phyloP scores from a whole-genome alignment of 64 coral and sea anemone genomes.

The Stichodactyla mertensii region DNA sequence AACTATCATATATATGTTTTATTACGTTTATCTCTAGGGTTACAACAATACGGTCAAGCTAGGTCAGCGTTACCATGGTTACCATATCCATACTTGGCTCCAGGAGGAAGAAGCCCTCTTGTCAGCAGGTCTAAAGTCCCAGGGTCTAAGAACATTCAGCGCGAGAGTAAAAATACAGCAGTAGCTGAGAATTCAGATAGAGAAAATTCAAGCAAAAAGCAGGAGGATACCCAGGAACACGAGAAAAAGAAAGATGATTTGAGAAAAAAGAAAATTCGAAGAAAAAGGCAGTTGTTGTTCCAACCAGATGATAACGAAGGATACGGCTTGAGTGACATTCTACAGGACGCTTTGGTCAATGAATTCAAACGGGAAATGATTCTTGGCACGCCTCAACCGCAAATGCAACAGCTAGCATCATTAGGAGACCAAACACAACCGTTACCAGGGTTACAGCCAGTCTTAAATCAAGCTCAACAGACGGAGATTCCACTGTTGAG shows the following conservation, averaged over 20 bases:
- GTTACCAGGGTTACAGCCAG: constrained; percentile 11
- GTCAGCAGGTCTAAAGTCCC: constrained; percentile 64
- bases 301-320: background rate
- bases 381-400: constrained; percentile 19
- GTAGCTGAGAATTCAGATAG: constrained; percentile 8
- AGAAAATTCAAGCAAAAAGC: background rate
- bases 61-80: background rate
- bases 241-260: background rate
- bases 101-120: constrained; percentile 1
- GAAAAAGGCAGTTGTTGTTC: background rate
- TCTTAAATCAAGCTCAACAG: background rate
- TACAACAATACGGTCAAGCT: background rate
- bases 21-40: background rate
- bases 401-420: background rate
- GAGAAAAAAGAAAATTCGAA: constrained; percentile 6
- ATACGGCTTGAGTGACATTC: background rate
- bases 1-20: background rate
- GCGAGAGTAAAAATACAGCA: background rate
- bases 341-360: constrained; percentile 32
- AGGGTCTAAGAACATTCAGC: background rate
- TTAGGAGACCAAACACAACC: background rate
- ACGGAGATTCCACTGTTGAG: background rate
- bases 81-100: background rate
- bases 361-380: constrained; percentile 64
- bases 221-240: background rate